Percentiles rank a stretch among this genome's conserved stretches.
These are phyloP conservation scores for Tolmerus cingulatus DNA, from an alignment of 2,888 invertebrate genomes.

Conservation along the genomic window DNA sequence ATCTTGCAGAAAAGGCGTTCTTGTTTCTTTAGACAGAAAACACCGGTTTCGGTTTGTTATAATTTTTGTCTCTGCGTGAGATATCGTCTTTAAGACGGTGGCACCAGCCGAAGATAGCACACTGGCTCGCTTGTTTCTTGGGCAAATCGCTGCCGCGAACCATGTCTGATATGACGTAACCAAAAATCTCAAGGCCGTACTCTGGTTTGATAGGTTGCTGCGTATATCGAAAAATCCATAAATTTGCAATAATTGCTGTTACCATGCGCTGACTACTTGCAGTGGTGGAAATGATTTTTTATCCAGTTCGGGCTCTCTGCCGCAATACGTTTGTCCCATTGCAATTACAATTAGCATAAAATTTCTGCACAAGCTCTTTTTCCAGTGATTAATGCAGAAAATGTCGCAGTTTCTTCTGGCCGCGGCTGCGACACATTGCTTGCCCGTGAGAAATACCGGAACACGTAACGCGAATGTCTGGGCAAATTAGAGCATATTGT, in stretches of 20 bases:
- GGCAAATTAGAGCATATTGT: slow-evolving; percentile 22
- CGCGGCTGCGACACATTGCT: background rate
- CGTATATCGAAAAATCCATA: slow-evolving; percentile 40
- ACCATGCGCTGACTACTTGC: slow-evolving; percentile 21
- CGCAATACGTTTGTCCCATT: slow-evolving; percentile 7
- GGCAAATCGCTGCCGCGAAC: background rate
- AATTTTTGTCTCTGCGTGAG: background rate
- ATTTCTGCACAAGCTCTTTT: slow-evolving; percentile 22
- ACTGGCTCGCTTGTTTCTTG: background rate
- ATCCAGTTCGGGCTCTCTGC: background rate
- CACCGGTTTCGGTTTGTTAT: background rate
- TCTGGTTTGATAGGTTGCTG: slow-evolving; percentile 36
- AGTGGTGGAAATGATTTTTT: background rate
- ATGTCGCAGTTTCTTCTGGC: background rate
- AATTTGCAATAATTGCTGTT: slow-evolving; percentile 40
- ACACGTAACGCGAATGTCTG: slow-evolving; percentile 5
- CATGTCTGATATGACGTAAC: slow-evolving; percentile 29
- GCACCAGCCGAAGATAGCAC: background rate
- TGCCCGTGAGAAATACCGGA: slow-evolving; percentile 7
- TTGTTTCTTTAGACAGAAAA: background rate
- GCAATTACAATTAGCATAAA: slow-evolving; percentile 29
- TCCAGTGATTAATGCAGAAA: slow-evolving; percentile 12
- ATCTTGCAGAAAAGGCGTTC: background rate
- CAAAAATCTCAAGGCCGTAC: slow-evolving; percentile 37
- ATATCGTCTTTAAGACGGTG: background rate